These are phyloP conservation scores for Calcarius ornatus DNA, from an alignment of 2,113 vertebrate species.

Conservation along the genomic window DNA sequence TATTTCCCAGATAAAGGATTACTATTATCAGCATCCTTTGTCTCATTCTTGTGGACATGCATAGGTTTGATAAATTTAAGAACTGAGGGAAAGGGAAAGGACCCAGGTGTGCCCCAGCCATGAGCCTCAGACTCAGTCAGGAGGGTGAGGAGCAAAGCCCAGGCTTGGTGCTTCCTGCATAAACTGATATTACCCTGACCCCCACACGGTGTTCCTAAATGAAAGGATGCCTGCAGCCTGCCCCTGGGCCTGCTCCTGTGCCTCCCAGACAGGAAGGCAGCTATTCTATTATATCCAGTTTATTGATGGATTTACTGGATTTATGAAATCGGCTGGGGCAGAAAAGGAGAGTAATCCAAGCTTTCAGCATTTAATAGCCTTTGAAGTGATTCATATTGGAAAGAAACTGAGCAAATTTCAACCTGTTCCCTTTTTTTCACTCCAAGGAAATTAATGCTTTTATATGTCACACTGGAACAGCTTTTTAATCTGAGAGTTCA, in stretches of 20 bases:
- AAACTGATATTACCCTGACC: not conserved
- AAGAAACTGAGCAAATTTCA: conserved; percentile 26
- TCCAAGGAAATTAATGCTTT: conserved; percentile 23
- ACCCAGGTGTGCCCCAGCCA: not conserved
- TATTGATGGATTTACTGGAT: not conserved
- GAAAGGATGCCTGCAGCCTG: not conserved
- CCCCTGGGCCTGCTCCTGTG: not conserved
- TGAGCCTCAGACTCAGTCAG: not conserved
- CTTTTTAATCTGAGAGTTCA: not conserved
- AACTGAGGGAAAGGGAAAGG: not conserved
- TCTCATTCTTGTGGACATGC: not conserved
- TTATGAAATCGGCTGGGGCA: not conserved
- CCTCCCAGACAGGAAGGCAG: not conserved
- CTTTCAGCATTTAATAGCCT: not conserved
- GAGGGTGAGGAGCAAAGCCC: not conserved
- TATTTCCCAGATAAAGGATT: not conserved
- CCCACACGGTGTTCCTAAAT: accelerated
- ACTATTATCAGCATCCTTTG: not conserved
- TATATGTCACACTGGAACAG: not conserved
- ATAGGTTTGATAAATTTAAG: not conserved
- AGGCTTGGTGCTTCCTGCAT: not conserved
- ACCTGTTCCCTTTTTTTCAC: not conserved
- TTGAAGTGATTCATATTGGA: not conserved
- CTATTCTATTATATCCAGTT: not conserved
- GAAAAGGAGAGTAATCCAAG: not conserved